phyloP scores from a whole-genome alignment of 2,113 vertebrate genomes.

The Corydoras maculifer region DNA sequence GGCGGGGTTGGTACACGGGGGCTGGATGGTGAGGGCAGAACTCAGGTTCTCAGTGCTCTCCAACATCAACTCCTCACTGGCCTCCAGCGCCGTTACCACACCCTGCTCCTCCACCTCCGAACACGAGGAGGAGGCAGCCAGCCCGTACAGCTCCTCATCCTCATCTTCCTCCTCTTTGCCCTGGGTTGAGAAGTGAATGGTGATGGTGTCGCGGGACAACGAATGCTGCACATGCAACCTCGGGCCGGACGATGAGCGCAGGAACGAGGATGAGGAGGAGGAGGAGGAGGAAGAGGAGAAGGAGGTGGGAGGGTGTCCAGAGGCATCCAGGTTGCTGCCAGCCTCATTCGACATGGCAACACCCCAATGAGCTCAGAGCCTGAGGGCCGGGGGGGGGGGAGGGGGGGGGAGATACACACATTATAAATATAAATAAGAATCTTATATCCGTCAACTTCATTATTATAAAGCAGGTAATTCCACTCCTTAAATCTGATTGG shows the following conservation, averaged over 20 bases:
- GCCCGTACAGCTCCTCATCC: conserved; percentile 78
- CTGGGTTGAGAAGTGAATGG: conserved; percentile 94
- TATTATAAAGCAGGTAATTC: too few relatives aligned
- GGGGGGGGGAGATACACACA: conserved; percentile 4
- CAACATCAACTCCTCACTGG: conserved; percentile 81
- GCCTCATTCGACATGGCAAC: conserved; percentile 90
- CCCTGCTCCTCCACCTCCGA: conserved; percentile 70
- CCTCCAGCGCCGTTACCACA: conserved; percentile 80
- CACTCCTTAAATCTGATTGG: too few relatives aligned
- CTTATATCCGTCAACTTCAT: too few relatives aligned
- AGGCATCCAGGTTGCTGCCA: conserved; percentile 79
- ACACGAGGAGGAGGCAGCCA: conserved; percentile 46
- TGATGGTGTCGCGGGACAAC: conserved; percentile 89
- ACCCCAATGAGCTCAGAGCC: conserved; percentile 73
- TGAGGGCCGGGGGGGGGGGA: conserved; percentile 49
- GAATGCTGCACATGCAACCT: conserved; percentile 96
- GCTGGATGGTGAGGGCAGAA: conserved; percentile 64
- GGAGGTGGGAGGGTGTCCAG: conserved; percentile 58
- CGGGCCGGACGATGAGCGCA: conserved; percentile 73
- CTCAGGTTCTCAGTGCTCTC: conserved; percentile 62
- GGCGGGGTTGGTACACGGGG: conserved; percentile 41
- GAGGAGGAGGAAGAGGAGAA: conserved; percentile 26
- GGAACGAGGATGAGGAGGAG: conserved; percentile 45
- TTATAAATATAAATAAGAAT: too few relatives aligned
- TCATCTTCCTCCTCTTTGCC: conserved; percentile 96